Conservation (phyloP, 1,140 invertebrate species). For the Carposina sasakii region DNA sequence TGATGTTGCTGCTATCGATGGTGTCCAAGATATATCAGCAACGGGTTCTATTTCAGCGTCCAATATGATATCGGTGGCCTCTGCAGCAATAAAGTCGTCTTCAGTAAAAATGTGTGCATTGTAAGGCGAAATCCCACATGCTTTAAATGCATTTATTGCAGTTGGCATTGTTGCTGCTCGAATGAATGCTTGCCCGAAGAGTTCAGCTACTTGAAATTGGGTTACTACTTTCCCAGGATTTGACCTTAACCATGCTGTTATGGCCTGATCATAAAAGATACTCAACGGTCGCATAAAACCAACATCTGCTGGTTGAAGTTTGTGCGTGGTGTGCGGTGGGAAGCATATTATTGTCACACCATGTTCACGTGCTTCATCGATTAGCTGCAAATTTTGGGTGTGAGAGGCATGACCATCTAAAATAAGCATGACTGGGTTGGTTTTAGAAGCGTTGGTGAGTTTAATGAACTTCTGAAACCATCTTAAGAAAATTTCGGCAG, state of each 20-base stretch:
- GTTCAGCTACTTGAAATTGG: constrained; percentile 27
- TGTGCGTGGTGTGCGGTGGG: constrained; percentile 54
- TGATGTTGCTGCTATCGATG: constrained; percentile 7
- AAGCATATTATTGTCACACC: constrained; percentile 47
- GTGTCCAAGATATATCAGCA: neutral
- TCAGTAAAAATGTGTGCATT: constrained; percentile 28
- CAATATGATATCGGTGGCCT: constrained; percentile 7
- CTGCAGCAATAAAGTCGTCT: constrained; percentile 17
- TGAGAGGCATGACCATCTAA: constrained; percentile 41
- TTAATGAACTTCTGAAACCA: constrained; percentile 43
- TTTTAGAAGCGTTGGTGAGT: constrained; percentile 22
- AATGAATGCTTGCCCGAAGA: constrained; percentile 37
- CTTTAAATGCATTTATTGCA: constrained; percentile 38
- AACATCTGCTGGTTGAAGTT: constrained; percentile 53
- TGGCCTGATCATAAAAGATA: constrained; percentile 35
- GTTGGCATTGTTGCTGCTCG: constrained; percentile 35
- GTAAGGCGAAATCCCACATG: constrained; percentile 26
- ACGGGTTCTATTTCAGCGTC: constrained; percentile 4
- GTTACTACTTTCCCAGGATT: constrained; percentile 37
- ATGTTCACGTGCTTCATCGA: constrained; percentile 27
- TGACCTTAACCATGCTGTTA: constrained; percentile 34
- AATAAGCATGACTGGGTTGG: constrained; percentile 34
- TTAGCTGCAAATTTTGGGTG: constrained; percentile 34
- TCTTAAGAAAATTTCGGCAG: constrained; percentile 31
- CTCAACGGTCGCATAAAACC: constrained; percentile 48